Base-by-base conservation (phyloP, 2,888 invertebrate genomes). In the Sinhomidia bicolor region DNA sequence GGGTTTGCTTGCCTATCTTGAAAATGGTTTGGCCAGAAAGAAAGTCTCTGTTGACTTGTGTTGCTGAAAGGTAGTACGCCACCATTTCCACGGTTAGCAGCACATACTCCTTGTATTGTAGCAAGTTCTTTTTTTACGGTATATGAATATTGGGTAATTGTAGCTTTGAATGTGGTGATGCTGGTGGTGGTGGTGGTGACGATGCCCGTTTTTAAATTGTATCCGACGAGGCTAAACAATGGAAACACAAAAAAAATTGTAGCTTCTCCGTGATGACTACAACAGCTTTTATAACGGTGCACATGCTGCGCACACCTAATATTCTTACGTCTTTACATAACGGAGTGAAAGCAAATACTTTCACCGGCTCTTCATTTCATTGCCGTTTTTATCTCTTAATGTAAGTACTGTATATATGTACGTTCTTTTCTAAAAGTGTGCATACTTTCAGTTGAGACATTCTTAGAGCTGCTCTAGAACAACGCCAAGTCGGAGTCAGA, bases 361-460 rank as follows among this genome's bases (percentile, higher is more conserved):
- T 62, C 44, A 44, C 65, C 65, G 51, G 71, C 68, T 82, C 82
- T 82, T 81, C 71, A 71, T 71, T 82, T 71, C 54, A 54, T 71
- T 54, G 23, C 71, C 17, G 54, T 54, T 47, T 81, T 17, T 47
- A 23, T 62, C n/a, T 57, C 60, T 80, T 60, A 60, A 60, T 80
- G 29, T 81, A 29, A 65, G 62, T 32, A 32, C 32, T n/a, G n/a
- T n/a, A n/a, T n/a, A n/a, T n/a, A n/a, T n/a, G n/a, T n/a, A n/a
- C n/a, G 20, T 17, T 47, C 17, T n/a, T 65, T 29, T 65, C n/a
- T 17, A 20, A 65, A 68, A 51, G 47, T 68, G 81, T 81, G 68
- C 65, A 81, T 68, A 80, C 23, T 80, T 80, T 80, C 12, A 60
- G 12, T 29, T 10, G 60, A 23, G 44, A 41, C 14, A 79, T 17